Percentiles rank a stretch among this genome's conserved stretches.
Evolutionary conservation across 2,113 vertebrate genomes (phyloP).

Genomic region (Plectropomus leopardus): DNA sequence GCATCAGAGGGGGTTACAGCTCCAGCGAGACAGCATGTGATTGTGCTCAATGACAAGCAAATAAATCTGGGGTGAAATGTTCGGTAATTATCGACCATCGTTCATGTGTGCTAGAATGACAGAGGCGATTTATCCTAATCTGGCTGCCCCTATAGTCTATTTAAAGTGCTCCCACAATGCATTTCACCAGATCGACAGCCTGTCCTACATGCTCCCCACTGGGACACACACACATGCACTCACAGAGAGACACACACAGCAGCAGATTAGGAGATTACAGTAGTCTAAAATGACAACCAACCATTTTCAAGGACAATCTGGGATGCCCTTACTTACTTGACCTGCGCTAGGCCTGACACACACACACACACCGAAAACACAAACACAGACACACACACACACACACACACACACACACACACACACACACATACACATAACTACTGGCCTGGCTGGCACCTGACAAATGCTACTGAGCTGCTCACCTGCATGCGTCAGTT

Average conservation of each 20-base stretch:
- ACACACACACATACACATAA: background rate
- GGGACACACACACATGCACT: conserved; percentile 7
- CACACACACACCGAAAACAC: conserved; percentile 14
- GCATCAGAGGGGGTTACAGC: background rate
- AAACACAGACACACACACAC: background rate
- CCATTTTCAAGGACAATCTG: conserved; percentile 68
- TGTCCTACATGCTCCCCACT: conserved; percentile 33
- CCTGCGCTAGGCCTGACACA: conserved; percentile 3
- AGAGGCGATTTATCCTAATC: conserved; percentile 50
- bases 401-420: conserved; percentile 9
- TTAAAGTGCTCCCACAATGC: conserved; percentile 72
- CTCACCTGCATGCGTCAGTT: background rate
- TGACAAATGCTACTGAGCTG: background rate
- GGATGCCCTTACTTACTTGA: conserved; percentile 36
- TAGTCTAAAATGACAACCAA: conserved; percentile 61
- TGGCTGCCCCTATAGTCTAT: conserved; percentile 54
- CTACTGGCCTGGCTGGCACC: background rate
- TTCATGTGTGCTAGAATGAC: background rate
- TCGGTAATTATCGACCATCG: background rate
- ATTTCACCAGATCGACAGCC: conserved; percentile 56
- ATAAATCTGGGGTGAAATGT: background rate
- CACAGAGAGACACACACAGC: background rate
- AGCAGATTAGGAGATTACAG: conserved; percentile 82
- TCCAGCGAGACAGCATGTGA: background rate
- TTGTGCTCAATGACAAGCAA: background rate